Conservation (phyloP, 2,113 vertebrate species). For the Pantherophis guttatus region DNA sequence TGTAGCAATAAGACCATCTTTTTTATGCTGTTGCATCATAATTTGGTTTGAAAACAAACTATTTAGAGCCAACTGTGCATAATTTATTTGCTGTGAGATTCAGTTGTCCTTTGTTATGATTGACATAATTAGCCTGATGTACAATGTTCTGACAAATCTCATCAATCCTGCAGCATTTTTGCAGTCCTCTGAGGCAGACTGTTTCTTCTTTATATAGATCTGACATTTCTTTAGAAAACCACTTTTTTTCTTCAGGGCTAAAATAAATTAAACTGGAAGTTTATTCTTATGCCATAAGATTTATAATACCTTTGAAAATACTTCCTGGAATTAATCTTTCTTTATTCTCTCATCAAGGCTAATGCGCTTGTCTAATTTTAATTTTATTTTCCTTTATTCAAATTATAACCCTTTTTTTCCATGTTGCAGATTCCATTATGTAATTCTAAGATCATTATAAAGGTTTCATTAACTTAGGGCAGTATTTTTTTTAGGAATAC, state of each 20-base stretch:
- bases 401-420: background rate
- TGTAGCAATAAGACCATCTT: slow-evolving; percentile 31
- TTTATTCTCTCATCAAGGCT: background rate
- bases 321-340: background rate
- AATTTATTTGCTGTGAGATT: slow-evolving; percentile 38
- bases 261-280: background rate
- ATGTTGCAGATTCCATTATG: background rate
- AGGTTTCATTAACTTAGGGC: background rate
- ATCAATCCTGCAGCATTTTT: slow-evolving; percentile 34
- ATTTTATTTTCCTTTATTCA: background rate
- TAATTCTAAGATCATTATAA: background rate
- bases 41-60: slow-evolving; percentile 35
- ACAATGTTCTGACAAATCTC: slow-evolving; percentile 53
- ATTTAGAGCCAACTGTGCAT: slow-evolving; percentile 29
- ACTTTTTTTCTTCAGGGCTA: background rate
- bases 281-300: background rate
- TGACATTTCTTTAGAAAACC: slow-evolving; percentile 42
- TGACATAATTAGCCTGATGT: slow-evolving; percentile 53
- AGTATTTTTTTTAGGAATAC: background rate
- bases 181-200: slow-evolving; percentile 35
- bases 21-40: slow-evolving; percentile 29
- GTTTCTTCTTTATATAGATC: slow-evolving; percentile 49
- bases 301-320: background rate
- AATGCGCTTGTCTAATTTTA: slow-evolving; percentile 14
- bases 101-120: slow-evolving; percentile 46